Evolutionary conservation across 1,140 invertebrate genomes (phyloP), one percentile per base, ranked within the genome.

Genomic region (Mizuhopecten yessoensis): DNA sequence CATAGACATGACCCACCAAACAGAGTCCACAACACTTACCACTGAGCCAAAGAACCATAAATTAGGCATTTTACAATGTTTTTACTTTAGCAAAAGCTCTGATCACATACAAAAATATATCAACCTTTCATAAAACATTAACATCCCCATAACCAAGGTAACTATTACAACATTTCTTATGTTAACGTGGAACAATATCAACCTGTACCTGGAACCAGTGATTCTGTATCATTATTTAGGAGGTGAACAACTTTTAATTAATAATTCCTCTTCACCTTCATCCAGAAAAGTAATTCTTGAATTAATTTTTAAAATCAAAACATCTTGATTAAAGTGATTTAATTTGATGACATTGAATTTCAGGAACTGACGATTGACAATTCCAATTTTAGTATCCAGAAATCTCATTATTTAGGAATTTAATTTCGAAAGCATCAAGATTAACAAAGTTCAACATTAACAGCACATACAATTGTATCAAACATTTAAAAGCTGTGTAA

Each of bases 401-500:
- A 39, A 39, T 39, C 36, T 39, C 36, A 39, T 39, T 39, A 5
- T 39, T n/a, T n/a, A n/a, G n/a, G n/a, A n/a, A n/a, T n/a, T n/a
- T n/a, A n/a, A n/a, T n/a, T n/a, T n/a, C n/a, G n/a, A n/a, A 57
- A 57, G 20, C 45, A 57, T 3, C 2, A 15, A 57, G 13, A 23
- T 3, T 11, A 57, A 57, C 7, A 57, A 57, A 57, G 45, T 57
- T 57, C 23, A 7, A 57, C 23, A 57, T 75, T 75, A 75, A 75
- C 57, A 75, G 29, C 57, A 75, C 57, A n/a, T 17, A 75, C n/a
- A 29, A n/a, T 13, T 75, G 13, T 20, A 75, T 75, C 29, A 75
- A 75, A 75, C 57, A 75, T 75, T 29, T 75, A 75, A n/a, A 75
- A 75, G 57, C 57, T 75, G 57, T 17, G 17, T 75, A 75, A 49